Conservation (phyloP, 2,797 vertebrate species). For the Rachycentron canadum region DNA sequence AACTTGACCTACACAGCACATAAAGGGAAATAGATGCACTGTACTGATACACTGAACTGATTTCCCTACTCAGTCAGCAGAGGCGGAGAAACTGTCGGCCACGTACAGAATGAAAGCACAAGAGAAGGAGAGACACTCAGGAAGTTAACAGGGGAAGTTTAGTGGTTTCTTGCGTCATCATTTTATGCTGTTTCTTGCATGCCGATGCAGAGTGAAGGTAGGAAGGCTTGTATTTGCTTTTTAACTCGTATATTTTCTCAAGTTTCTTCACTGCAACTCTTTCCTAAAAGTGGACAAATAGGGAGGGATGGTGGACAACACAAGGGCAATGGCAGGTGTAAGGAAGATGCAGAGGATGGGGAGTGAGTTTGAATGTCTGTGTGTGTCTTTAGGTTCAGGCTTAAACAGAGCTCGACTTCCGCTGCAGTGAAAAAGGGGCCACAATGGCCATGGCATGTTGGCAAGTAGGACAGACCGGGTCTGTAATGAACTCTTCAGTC, state of each 20-base stretch:
- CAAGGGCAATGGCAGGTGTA: constrained; percentile 63
- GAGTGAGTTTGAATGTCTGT: constrained; percentile 49
- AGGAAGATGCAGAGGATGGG: constrained; percentile 49
- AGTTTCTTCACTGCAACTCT: constrained; percentile 7
- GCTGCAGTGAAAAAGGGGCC: constrained; percentile 55
- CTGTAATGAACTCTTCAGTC: background rate
- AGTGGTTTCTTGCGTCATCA: constrained; percentile 88
- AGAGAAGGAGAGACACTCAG: constrained; percentile 81
- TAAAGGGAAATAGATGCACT: constrained; percentile 61
- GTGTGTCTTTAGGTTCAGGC: constrained; percentile 44
- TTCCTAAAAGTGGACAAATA: background rate
- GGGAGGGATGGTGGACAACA: constrained; percentile 4
- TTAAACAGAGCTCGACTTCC: constrained; percentile 72
- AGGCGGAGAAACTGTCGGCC: constrained; percentile 59
- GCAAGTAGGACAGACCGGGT: constrained; percentile 6
- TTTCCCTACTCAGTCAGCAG: constrained; percentile 67
- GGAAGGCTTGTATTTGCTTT: constrained; percentile 61
- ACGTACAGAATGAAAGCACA: constrained; percentile 64
- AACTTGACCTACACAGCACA: background rate
- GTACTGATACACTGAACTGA: constrained; percentile 63
- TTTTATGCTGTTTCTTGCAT: constrained; percentile 79
- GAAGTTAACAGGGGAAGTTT: constrained; percentile 89
- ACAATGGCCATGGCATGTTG: constrained; percentile 59
- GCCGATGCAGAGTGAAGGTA: constrained; percentile 85
- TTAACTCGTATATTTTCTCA: constrained; percentile 33